Evolutionary conservation across 2,113 vertebrate genomes (phyloP), one percentile per base, ranked within the genome.

Genomic region (Vanacampus margaritifer): DNA sequence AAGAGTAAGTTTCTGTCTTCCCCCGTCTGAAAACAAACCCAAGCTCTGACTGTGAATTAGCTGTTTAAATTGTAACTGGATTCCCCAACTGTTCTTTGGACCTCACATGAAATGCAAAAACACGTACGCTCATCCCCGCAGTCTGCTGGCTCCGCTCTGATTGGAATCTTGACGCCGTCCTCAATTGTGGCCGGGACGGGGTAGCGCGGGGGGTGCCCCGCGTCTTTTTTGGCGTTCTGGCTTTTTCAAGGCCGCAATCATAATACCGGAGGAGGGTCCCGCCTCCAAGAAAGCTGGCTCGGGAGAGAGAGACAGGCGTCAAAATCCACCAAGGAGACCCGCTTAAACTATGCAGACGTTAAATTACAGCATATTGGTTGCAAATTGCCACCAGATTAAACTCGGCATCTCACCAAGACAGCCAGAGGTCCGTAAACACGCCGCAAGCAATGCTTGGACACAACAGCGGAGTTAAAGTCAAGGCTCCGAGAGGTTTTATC

Each of bases 111-210:
- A 76, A 73, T 43, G 43, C 57, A 21, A 64, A n/a, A 24, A 70
- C 64, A 76, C 53, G 68, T 43, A 39, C 72, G 71, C 63, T 63
- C 65, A 23, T 76, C 87, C 83, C 75, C 62, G 65, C 78, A 81
- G 88, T 90, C 88, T 88, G 89, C 86, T 84, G 88, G 80, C 86
- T 84, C 78, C 68, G 73, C 78, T 74, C 87, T 89, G 89, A 90
- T 91, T 90, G 89, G 84, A 88, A 90, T 90, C 89, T 89, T 69
- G 84, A 91, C 87, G 88, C 90, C 88, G 63, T 74, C 75, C 84
- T 88, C 87, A 89, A 89, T 89, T 91, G 90, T 90, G 90, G 90
- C 71, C 72, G 80, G 71, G 79, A 70, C 64, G 69, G 79, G 77
- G 7, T 73, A 83, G 82, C 84, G 79, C 65, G 69, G 81, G 86